Evolutionary conservation across 2,888 invertebrate genomes (phyloP), one percentile per base, ranked within the genome.

Genomic region (Bedellia somnulentella): DNA sequence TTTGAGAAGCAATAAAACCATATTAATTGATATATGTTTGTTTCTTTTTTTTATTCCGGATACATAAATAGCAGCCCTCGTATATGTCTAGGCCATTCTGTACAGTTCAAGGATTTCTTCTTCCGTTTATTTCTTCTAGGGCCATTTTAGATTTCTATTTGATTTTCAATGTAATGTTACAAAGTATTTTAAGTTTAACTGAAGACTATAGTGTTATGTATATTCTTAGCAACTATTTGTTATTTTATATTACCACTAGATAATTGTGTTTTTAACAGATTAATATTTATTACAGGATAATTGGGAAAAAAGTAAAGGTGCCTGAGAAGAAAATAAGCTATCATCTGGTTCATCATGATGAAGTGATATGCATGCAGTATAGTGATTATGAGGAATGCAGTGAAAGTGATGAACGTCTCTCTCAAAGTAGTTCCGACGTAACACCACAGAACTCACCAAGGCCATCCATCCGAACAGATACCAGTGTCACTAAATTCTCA

Each of bases 391-490:
- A 61, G 30, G 51, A 62, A 32, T 68, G 62, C 35, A 73, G 68
- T 35, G 75, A 75, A 34, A 68, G 64, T 28, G 73, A 70, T 17
- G 73, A 75, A 33, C 49, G 71, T 0, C 42, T 71, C 5, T 75
- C 75, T 3, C 59, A 71, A 37, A 73, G 73, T 37, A 71, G 71
- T 36, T 57, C 55, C 14, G 75, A 75, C 34, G 60, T 71, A 38
- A 75, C 75, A 5, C 73, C 73, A 2, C 62, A 66, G 36, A 75
- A 73, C 41, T 75, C 75, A 0, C 75, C 75, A 0, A 40, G 73
- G 28, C 45, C 52, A 1, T 63, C 67, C 1, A 31, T 52, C 3
- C 27, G 33, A 8, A 60, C 57, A n/a, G 52, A 62, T 15, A 15
- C 9, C 27, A 25, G 5, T 15, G 64, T 68, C 36, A 55, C 56